These are phyloP conservation scores for Colius striatus DNA, from an alignment of 2,113 vertebrate genomes.

Conservation along the genomic window DNA sequence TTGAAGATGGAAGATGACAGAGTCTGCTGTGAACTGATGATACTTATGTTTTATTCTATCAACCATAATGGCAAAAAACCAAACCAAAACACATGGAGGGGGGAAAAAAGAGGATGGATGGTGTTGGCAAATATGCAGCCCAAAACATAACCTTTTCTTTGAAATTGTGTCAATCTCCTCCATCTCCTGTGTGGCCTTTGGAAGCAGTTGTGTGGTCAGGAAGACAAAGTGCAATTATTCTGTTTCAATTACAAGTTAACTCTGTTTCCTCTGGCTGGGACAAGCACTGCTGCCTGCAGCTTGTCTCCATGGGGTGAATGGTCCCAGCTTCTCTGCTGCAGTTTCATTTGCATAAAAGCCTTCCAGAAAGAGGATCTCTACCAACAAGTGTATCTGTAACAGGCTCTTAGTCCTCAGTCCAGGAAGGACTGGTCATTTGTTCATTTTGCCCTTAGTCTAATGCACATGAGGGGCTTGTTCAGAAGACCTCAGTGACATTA, in stretches of 20 bases:
- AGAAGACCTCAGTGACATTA: not conserved
- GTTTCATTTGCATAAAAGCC: not conserved
- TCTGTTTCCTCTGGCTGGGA: not conserved
- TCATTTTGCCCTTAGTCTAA: not conserved
- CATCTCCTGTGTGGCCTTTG: not conserved
- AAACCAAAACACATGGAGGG: not conserved
- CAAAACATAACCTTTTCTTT: not conserved
- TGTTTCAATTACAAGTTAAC: not conserved
- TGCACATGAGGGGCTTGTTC: not conserved
- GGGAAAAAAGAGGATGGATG: not conserved
- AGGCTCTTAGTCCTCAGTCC: not conserved
- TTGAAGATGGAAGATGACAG: not conserved
- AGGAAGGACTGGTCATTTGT: not conserved
- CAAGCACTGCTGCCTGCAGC: not conserved
- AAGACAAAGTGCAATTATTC: not conserved
- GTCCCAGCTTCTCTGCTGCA: not conserved
- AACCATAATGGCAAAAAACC: fast-evolving
- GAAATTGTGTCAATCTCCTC: not conserved
- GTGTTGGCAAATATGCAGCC: not conserved
- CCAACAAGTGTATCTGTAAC: not conserved
- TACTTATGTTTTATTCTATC: not conserved
- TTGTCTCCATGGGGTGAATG: not conserved
- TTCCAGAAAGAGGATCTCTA: not conserved
- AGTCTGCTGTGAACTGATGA: not conserved
- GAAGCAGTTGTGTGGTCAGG: not conserved